These are phyloP conservation scores for Thinocorus orbignyianus DNA, from an alignment of 2,113 vertebrate species.

Conservation along the genomic window DNA sequence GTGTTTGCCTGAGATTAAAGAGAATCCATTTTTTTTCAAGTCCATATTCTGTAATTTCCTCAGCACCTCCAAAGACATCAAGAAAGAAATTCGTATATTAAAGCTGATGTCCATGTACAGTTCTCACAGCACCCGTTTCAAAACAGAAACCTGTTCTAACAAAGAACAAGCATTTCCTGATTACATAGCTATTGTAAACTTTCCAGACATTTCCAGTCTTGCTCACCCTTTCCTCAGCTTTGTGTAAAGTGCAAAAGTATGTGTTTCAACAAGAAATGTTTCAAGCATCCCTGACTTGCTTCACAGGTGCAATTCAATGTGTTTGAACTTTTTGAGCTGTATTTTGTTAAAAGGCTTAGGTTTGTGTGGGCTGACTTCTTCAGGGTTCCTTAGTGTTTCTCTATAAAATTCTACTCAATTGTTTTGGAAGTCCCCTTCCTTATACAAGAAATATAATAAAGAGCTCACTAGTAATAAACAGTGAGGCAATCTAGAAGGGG, in stretches of 20 bases:
- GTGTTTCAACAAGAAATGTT: not conserved
- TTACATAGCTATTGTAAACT: not conserved
- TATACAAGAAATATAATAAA: not conserved
- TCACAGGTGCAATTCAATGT: not conserved
- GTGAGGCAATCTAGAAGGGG: not conserved
- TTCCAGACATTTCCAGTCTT: not conserved
- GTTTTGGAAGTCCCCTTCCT: not conserved
- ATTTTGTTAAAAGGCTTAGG: not conserved
- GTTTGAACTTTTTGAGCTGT: not conserved
- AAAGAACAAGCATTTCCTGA: not conserved
- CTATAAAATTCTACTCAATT: not conserved
- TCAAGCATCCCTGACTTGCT: not conserved
- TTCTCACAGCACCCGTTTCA: not conserved
- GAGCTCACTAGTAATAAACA: not conserved
- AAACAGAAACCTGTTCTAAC: not conserved
- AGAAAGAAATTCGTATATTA: not conserved
- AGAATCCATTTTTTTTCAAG: not conserved
- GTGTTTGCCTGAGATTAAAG: not conserved
- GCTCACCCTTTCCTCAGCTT: not conserved
- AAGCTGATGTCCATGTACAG: not conserved
- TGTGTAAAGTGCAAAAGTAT: not conserved
- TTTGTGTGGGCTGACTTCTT: not conserved
- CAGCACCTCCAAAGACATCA: not conserved
- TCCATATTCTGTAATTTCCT: not conserved
- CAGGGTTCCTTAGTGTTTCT: not conserved